phyloP scores from a whole-genome alignment of 1,140 invertebrate species.

The Elymnias hypermnestra region DNA sequence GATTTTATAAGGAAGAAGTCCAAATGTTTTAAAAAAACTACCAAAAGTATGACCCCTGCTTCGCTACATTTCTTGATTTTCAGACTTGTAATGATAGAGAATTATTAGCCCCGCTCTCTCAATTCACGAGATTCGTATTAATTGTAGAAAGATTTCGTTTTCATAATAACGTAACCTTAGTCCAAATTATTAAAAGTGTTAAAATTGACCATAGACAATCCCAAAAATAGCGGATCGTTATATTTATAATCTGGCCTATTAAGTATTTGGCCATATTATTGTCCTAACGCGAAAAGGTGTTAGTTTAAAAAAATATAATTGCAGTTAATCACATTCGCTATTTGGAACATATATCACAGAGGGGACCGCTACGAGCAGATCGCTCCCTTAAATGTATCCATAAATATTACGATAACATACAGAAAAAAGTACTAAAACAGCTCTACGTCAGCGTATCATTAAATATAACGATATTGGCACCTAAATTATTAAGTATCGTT shows the following conservation, averaged over 20 bases:
- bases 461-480: background rate
- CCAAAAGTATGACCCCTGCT: no score
- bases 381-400: background rate
- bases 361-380: constrained; percentile 13
- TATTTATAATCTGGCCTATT: background rate
- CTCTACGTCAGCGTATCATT: background rate
- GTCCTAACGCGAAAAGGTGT: constrained; percentile 25
- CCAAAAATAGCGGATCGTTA: background rate
- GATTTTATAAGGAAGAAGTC: no score
- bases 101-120: no score
- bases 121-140: no score
- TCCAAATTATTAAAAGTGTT: background rate
- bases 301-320: constrained; percentile 34
- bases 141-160: no score
- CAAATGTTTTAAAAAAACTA: no score
- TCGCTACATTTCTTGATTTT: no score
- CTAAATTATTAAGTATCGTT: background rate
- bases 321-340: constrained; percentile 43
- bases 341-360: constrained; percentile 51
- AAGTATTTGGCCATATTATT: constrained; percentile 12
- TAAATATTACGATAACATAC: background rate
- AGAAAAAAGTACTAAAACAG: background rate
- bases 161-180: background rate
- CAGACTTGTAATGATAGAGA: no score
- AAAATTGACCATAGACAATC: background rate